phyloP scores from a whole-genome alignment of 2,113 vertebrate species.

The Pygoscelis antarcticus region DNA sequence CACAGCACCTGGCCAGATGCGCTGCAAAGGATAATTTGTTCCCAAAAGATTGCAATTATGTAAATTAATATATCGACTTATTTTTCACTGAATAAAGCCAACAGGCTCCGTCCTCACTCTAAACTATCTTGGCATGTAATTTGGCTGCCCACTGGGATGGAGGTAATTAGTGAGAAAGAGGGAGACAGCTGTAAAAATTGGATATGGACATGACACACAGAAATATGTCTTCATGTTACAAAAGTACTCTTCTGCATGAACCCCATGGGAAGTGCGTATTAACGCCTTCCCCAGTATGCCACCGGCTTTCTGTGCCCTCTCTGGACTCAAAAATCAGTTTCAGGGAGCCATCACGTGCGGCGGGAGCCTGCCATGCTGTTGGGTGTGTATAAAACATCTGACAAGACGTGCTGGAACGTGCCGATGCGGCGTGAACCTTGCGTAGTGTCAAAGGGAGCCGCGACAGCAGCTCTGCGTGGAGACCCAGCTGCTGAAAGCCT shows the following conservation, averaged over 20 bases:
- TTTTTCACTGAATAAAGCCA: conserved; percentile 9
- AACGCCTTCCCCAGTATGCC: neutral
- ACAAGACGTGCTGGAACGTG: neutral
- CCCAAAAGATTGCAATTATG: neutral
- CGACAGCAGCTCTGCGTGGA: neutral
- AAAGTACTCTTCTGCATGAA: neutral
- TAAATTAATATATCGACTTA: conserved; percentile 27
- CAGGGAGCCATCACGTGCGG: neutral
- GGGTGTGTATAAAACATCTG: neutral
- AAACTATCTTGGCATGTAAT: conserved; percentile 19
- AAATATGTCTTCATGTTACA: neutral
- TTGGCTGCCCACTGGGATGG: conserved; percentile 18
- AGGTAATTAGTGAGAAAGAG: conserved; percentile 21
- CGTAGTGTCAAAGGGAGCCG: neutral
- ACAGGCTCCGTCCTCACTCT: conserved; percentile 9
- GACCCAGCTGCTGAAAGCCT: neutral
- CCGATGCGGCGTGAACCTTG: neutral
- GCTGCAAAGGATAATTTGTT: neutral
- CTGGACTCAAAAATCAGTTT: neutral
- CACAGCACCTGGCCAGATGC: neutral
- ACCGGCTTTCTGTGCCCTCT: neutral
- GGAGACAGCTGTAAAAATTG: neutral
- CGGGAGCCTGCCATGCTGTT: neutral
- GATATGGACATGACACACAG: neutral
- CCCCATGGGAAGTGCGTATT: neutral